A percentile compares a stretch with the other conserved stretches of the same genome.
phyloP scores from a whole-genome alignment of 2,113 vertebrate genomes.

The Silurus glanis region DNA sequence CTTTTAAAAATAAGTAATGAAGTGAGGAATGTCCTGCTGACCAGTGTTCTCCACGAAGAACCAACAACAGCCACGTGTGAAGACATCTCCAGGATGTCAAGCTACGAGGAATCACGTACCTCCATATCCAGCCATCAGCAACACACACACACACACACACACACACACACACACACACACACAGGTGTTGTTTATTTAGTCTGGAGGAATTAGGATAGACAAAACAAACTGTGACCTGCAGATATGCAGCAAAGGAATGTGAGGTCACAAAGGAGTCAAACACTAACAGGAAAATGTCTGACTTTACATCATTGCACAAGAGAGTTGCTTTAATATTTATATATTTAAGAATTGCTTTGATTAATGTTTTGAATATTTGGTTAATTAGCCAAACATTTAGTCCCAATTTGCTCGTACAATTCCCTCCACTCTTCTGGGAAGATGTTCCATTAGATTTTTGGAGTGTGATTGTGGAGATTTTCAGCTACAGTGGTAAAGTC shows the following conservation, averaged over 20 bases:
- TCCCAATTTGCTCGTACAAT: too few relatives aligned
- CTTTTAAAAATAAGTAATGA: background rate
- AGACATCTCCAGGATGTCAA: background rate
- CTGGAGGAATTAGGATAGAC: background rate
- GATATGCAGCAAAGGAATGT: background rate
- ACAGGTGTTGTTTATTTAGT: background rate
- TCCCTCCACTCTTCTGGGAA: too few relatives aligned
- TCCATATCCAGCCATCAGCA: background rate
- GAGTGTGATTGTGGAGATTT: too few relatives aligned
- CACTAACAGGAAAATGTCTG: background rate
- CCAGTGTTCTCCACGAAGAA: background rate
- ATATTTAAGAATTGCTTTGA: background rate
- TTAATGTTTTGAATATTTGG: background rate
- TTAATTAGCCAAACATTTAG: background rate
- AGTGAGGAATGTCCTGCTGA: background rate
- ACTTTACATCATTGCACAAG: background rate
- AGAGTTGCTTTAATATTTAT: background rate
- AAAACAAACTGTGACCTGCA: background rate
- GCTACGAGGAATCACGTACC: background rate
- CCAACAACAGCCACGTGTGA: background rate
- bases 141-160: background rate
- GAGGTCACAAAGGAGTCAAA: background rate
- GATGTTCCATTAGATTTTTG: too few relatives aligned
- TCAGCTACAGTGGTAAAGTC: too few relatives aligned
- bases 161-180: background rate